A percentile compares a stretch with the other conserved stretches of the same genome.
phyloP scores from a whole-genome alignment of 1,140 invertebrate genomes.

The Magallana angulata region DNA sequence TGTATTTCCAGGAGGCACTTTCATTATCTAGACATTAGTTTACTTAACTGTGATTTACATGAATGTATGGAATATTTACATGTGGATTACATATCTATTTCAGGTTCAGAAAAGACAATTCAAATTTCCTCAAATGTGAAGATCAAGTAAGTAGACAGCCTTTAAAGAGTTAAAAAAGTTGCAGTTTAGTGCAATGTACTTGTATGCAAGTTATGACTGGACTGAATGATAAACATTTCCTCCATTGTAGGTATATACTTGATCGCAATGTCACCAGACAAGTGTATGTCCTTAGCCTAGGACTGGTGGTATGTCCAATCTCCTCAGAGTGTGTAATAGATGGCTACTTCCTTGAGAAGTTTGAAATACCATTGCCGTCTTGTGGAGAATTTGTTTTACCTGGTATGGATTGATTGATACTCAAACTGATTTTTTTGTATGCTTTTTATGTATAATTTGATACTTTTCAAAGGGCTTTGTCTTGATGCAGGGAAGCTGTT shows the following conservation, averaged over 20 bases:
- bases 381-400: constrained; percentile 53
- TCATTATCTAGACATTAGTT: no score
- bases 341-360: constrained; percentile 37
- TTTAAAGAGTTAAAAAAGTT: neutral
- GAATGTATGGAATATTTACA: no score
- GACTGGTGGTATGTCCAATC: constrained; percentile 43
- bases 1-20: no score
- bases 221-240: neutral
- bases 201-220: no score
- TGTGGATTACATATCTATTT: neutral
- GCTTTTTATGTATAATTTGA: neutral
- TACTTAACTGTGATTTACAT: no score
- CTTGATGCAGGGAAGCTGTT: no score
- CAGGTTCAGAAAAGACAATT: constrained; percentile 32
- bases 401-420: constrained; percentile 41
- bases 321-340: constrained; percentile 42
- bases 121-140: constrained; percentile 41
- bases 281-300: constrained; percentile 53
- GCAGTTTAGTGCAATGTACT: no score
- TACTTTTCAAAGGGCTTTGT: no score
- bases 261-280: constrained; percentile 20
- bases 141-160: constrained; percentile 36
- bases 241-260: constrained; percentile 14
- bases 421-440: neutral
- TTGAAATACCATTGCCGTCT: constrained; percentile 48